phyloP scores from a whole-genome alignment of 1,140 invertebrate genomes.

The Sogatella furcifera region DNA sequence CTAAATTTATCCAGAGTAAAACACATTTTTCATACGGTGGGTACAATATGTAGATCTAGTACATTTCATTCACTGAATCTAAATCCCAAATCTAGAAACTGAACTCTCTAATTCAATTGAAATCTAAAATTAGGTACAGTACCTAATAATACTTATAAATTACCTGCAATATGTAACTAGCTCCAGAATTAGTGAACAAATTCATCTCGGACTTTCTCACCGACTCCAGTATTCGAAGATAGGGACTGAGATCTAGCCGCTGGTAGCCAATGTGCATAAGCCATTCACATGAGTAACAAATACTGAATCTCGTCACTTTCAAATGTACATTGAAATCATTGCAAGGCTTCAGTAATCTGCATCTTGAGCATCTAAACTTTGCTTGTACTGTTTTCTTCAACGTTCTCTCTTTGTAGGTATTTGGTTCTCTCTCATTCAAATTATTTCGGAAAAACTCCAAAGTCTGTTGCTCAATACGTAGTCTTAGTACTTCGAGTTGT shows the following conservation, averaged over 20 bases:
- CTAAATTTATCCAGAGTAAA: too few relatives aligned
- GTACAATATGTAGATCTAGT: too few relatives aligned
- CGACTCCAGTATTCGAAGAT: constrained; percentile 15
- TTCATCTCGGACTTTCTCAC: constrained; percentile 20
- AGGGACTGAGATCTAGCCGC: constrained; percentile 20
- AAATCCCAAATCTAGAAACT: too few relatives aligned
- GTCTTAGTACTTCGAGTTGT: constrained; percentile 42
- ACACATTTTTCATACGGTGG: too few relatives aligned
- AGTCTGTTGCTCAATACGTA: constrained; percentile 35
- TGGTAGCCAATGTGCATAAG: constrained; percentile 17
- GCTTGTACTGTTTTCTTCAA: constrained; percentile 1
- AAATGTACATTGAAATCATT: constrained; percentile 15
- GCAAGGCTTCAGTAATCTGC: constrained; percentile 14
- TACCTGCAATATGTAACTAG: constrained; percentile 18
- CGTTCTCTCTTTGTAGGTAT: constrained; percentile 7
- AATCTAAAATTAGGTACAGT: too few relatives aligned
- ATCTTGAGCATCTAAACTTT: constrained; percentile 15
- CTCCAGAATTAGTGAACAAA: constrained; percentile 10
- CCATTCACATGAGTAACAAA: constrained; percentile 21
- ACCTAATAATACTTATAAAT: not conserved
- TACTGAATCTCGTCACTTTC: constrained; percentile 12
- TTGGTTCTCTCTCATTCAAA: constrained; percentile 17
- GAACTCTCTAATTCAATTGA: too few relatives aligned
- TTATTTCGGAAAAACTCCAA: constrained; percentile 18
- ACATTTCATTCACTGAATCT: too few relatives aligned